Percentiles rank a stretch among this genome's conserved stretches.
phyloP scores from a whole-genome alignment of 2,888 invertebrate species.

The Icerya purchasi region DNA sequence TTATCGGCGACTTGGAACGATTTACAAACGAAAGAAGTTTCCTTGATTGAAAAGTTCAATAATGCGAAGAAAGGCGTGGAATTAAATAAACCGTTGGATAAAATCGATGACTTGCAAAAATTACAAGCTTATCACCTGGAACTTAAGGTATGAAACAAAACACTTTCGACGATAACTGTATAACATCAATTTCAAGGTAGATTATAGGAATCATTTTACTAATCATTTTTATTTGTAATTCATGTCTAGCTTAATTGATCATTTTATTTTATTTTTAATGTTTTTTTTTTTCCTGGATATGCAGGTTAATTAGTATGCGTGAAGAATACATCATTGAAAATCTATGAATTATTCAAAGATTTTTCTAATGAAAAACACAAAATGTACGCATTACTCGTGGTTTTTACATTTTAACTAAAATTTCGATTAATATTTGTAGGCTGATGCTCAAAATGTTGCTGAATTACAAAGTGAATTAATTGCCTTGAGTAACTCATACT shows the following conservation, averaged over 20 bases:
- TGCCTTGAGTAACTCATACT: conserved; percentile 6
- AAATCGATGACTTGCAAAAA: conserved; percentile 8
- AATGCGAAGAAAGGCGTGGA: conserved; percentile 24
- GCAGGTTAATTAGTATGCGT: no score
- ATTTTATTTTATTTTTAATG: no score
- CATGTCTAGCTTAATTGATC: no score
- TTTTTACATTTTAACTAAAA: no score
- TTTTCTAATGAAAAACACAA: no score
- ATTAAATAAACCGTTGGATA: conserved; percentile 5
- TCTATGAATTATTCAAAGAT: no score
- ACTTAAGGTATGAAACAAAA: conserved; percentile 12
- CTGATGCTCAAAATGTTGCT: conserved; percentile 6
- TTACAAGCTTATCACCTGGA: conserved; percentile 14
- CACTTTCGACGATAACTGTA: not conserved
- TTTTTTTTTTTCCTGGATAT: no score
- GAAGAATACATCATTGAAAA: no score
- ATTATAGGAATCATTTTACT: not conserved
- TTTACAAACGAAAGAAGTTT: conserved; percentile 52
- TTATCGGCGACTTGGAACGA: conserved; percentile 58
- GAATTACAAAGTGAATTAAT: conserved; percentile 9
- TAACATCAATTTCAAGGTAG: not conserved
- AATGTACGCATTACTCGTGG: no score
- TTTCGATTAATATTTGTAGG: no score
- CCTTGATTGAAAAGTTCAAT: conserved; percentile 55
- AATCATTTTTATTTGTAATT: not conserved